Evolutionary conservation across 92 coral and sea anemone genomes (phyloP).

Genomic region (Paragorgia papillata): DNA sequence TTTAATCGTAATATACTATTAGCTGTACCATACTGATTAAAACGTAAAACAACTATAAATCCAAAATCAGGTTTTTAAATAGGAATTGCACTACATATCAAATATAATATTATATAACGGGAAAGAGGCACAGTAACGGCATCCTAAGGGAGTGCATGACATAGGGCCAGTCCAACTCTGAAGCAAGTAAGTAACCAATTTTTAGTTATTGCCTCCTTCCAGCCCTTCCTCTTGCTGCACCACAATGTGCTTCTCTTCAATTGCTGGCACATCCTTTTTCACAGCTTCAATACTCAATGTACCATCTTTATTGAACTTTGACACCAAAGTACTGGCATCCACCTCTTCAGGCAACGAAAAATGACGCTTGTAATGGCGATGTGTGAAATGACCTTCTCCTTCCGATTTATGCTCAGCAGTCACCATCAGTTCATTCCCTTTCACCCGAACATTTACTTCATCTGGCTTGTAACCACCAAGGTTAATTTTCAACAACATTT

Average conservation of each 20-base stretch:
- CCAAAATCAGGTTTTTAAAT: too few relatives aligned
- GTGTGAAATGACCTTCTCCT: constrained; percentile 77
- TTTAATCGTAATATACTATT: too few relatives aligned
- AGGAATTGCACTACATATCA: too few relatives aligned
- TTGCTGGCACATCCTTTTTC: constrained; percentile 60
- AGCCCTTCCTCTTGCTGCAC: constrained; percentile 54
- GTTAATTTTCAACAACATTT: constrained; percentile 76
- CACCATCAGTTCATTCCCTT: constrained; percentile 82
- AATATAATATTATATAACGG: too few relatives aligned
- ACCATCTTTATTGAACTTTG: constrained; percentile 80
- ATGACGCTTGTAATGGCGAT: constrained; percentile 81
- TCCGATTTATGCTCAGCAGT: constrained; percentile 73
- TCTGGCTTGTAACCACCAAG: constrained; percentile 79
- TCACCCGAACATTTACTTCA: constrained; percentile 76
- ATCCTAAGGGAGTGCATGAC: too few relatives aligned
- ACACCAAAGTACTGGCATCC: constrained; percentile 72
- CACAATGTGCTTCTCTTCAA: constrained; percentile 68
- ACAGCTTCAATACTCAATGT: constrained; percentile 80
- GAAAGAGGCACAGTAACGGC: too few relatives aligned
- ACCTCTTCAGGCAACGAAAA: constrained; percentile 91
- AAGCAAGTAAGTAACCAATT: constrained; percentile 34
- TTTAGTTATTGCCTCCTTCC: too few relatives aligned
- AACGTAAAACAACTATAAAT: too few relatives aligned
- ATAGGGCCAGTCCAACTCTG: too few relatives aligned
- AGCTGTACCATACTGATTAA: too few relatives aligned